Conservation (phyloP, 1,140 invertebrate genomes). For the Leptoteleia sp. region DNA sequence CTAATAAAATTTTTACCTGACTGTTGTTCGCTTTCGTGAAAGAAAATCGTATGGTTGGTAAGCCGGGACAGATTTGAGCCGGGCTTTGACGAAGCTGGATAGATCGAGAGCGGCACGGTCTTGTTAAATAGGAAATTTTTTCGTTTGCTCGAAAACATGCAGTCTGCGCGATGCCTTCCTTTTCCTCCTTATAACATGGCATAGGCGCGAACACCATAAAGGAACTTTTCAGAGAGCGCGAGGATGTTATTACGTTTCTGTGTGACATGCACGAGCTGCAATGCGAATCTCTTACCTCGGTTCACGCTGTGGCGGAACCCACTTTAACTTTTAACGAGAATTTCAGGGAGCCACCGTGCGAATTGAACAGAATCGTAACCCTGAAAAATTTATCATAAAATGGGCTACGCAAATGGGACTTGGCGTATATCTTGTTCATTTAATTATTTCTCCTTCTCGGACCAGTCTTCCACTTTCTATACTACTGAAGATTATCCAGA, state of each 20-base stretch:
- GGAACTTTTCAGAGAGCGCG: slow-evolving; percentile 29
- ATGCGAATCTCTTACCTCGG: slow-evolving; percentile 36
- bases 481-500: slow-evolving; percentile 15
- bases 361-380: slow-evolving; percentile 32
- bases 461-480: slow-evolving; percentile 3
- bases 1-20: too few species aligned
- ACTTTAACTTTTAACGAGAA: slow-evolving; percentile 77
- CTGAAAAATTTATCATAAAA: slow-evolving; percentile 6
- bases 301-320: slow-evolving; percentile 57
- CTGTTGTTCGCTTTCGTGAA: too few species aligned
- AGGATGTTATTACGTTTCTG: slow-evolving; percentile 53
- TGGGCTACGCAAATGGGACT: slow-evolving; percentile 1
- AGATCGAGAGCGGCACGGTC: too few species aligned
- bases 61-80: too few species aligned
- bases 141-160: too few species aligned
- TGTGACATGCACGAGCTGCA: slow-evolving; percentile 41
- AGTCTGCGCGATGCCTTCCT: too few species aligned
- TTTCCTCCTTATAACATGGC: not conserved
- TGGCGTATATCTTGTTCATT: slow-evolving; percentile 2
- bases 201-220: slow-evolving; percentile 17
- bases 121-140: too few species aligned
- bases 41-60: too few species aligned
- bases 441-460: slow-evolving; percentile 33
- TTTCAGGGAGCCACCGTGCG: slow-evolving; percentile 67
- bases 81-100: too few species aligned